Conservation (phyloP, 1,140 invertebrate species). For the Zaprionus vittiger region DNA sequence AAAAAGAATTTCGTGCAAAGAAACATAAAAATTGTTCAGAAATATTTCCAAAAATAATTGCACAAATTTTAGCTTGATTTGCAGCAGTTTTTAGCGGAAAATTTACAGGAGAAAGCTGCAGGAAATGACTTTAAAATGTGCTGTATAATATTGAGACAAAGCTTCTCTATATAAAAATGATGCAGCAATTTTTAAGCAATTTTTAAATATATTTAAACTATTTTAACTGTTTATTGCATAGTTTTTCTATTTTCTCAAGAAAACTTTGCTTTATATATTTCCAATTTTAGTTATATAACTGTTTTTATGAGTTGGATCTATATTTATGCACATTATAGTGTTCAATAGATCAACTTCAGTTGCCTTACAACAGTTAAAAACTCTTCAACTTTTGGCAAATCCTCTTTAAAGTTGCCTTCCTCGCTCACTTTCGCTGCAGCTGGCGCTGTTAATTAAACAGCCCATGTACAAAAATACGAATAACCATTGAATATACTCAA, state of each 20-base stretch:
- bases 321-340: too few species aligned
- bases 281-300: too few species aligned
- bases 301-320: too few species aligned
- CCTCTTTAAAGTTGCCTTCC: not conserved
- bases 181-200: too few species aligned
- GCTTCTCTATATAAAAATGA: too few species aligned
- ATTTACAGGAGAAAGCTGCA: not conserved
- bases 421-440: not conserved
- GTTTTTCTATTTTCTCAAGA: not conserved
- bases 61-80: not conserved
- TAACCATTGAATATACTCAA: constrained; percentile 10
- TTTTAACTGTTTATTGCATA: not conserved
- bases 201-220: not conserved
- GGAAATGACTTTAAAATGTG: not conserved
- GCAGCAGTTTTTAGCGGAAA: not conserved
- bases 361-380: too few species aligned
- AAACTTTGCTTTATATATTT: not conserved
- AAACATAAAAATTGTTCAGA: not conserved
- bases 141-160: not conserved
- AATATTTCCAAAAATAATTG: not conserved
- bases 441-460: constrained; percentile 29
- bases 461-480: constrained; percentile 9
- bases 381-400: too few species aligned
- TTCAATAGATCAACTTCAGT: too few species aligned
- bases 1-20: not conserved